Evolutionary conservation across 23 tunicate genomes (phyloP).

Genomic region (Trididemnum clinides): DNA sequence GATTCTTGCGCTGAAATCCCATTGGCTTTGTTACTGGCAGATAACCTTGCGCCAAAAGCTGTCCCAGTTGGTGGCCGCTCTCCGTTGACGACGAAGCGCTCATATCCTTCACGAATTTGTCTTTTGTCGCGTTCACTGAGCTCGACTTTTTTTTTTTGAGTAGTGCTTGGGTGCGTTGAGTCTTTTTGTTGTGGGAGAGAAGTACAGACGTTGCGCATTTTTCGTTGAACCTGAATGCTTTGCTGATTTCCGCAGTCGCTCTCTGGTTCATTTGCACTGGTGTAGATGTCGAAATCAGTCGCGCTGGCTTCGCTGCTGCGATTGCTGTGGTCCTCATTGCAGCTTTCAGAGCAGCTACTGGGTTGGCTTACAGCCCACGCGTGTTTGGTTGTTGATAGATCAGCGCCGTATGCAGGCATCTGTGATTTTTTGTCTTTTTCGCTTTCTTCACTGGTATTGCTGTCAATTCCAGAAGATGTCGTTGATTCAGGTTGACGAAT

Average conservation of each 20-base stretch:
- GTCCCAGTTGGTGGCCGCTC: constrained; percentile 38
- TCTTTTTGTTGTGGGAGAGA: not conserved
- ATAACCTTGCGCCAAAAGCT: constrained; percentile 3
- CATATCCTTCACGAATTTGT: constrained; percentile 36
- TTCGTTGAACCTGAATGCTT: not conserved
- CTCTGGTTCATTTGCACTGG: not conserved
- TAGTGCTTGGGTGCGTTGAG: not conserved
- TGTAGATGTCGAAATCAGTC: not conserved
- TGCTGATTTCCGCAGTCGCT: not conserved
- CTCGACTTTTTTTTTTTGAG: not conserved
- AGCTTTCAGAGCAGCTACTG: constrained; percentile 11
- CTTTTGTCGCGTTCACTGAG: not conserved
- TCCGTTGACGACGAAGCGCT: constrained; percentile 23
- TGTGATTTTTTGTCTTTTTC: not conserved
- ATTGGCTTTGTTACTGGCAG: not conserved
- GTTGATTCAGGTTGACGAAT: not conserved
- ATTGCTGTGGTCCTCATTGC: constrained; percentile 14
- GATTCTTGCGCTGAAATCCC: not conserved
- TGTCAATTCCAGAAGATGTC: constrained; percentile 39
- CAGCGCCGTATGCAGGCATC: not conserved
- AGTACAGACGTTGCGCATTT: not conserved
- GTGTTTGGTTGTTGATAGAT: not conserved
- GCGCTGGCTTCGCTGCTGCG: not conserved
- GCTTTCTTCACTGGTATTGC: constrained; percentile 57
- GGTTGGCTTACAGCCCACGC: not conserved